Percentiles rank a stretch among this genome's conserved stretches.
phyloP scores from a whole-genome alignment of 2,797 vertebrate genomes.

The Tokudaia tokunoshimensis region DNA sequence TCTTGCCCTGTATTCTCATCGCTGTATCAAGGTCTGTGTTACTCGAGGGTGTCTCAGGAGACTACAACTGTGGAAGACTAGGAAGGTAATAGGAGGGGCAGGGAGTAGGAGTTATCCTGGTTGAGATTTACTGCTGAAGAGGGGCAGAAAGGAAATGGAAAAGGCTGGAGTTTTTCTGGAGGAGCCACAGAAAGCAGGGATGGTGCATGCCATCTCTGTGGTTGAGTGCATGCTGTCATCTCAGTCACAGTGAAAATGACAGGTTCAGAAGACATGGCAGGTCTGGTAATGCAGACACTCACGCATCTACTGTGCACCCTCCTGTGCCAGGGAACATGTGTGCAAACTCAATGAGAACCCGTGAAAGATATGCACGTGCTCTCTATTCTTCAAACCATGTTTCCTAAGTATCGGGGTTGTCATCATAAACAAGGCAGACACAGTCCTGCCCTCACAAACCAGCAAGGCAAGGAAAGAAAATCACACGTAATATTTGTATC shows the following conservation, averaged over 20 bases:
- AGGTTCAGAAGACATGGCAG: fast-evolving
- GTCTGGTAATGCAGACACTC: background rate
- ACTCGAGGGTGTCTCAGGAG: background rate
- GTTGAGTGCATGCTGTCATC: background rate
- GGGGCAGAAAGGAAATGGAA: background rate
- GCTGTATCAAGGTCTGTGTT: background rate
- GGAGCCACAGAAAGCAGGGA: background rate
- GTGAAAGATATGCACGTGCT: background rate
- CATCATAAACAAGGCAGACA: background rate
- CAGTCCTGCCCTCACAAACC: background rate
- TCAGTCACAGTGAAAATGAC: background rate
- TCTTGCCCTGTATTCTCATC: background rate
- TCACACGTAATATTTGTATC: too few species aligned
- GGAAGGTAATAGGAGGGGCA: background rate
- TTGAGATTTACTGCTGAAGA: background rate
- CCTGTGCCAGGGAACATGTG: background rate
- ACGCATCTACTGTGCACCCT: fast-evolving
- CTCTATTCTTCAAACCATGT: background rate
- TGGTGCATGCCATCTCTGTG: background rate
- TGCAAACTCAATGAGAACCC: too few species aligned
- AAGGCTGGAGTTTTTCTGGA: background rate
- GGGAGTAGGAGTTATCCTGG: background rate
- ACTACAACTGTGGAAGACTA: background rate
- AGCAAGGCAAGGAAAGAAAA: background rate
- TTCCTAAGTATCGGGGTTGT: too few species aligned